phyloP scores from a whole-genome alignment of 1,140 invertebrate species.

The Ceratina japonica region DNA sequence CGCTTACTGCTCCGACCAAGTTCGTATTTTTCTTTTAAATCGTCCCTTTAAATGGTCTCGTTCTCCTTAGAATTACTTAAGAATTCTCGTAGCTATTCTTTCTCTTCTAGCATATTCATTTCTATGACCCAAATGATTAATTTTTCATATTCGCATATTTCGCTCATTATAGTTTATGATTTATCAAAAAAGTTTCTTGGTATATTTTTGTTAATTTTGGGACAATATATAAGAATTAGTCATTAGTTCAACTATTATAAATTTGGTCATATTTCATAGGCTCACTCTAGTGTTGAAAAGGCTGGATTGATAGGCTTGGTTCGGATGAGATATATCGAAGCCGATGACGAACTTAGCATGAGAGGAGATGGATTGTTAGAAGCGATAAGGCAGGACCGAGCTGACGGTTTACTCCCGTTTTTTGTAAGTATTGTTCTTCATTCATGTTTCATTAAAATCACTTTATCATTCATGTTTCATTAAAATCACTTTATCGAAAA shows the following conservation, averaged over 20 bases:
- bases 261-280: conserved; percentile 77
- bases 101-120: not conserved
- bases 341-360: conserved; percentile 90
- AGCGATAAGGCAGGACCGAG: conserved; percentile 90
- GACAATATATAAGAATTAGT: no score
- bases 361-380: conserved; percentile 89
- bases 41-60: not conserved
- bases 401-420: conserved; percentile 95
- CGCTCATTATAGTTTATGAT: not conserved
- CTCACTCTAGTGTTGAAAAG: conserved; percentile 98
- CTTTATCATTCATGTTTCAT: no score
- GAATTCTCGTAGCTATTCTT: not conserved
- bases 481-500: no score
- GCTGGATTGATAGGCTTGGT: conserved; percentile 94
- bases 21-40: conserved; percentile 29
- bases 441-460: no score
- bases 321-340: conserved; percentile 94
- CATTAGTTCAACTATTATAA: no score
- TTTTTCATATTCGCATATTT: not conserved
- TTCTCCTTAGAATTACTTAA: not conserved
- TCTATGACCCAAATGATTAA: not conserved
- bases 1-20: conserved; percentile 96
- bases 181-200: not conserved
- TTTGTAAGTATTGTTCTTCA: conserved; percentile 87
- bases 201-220: not conserved